phyloP scores from a whole-genome alignment of 2,113 vertebrate species.

The Physeter macrocephalus region DNA sequence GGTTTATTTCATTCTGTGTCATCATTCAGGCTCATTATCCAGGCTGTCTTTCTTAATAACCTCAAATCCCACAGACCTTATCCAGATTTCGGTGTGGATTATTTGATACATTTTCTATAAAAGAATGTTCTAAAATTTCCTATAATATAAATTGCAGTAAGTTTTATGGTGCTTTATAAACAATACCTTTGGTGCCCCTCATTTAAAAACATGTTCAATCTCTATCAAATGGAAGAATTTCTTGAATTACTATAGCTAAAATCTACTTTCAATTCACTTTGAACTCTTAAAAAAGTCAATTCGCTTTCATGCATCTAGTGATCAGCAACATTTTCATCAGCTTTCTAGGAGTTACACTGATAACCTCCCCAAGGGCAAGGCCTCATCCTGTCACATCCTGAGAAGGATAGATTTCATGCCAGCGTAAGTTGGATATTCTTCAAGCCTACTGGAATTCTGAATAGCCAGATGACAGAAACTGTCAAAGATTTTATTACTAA shows the following conservation, averaged over 20 bases:
- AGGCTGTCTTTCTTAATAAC: not conserved
- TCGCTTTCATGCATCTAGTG: constrained; percentile 67
- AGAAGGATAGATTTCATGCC: constrained; percentile 79
- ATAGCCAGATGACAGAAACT: constrained; percentile 48
- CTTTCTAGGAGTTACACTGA: constrained; percentile 72
- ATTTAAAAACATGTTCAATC: not conserved
- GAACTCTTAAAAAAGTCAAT: constrained; percentile 42
- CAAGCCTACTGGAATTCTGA: constrained; percentile 61
- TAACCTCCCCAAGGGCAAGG: constrained; percentile 74
- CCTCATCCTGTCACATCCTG: constrained; percentile 78
- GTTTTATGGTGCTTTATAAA: not conserved
- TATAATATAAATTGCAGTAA: not conserved
- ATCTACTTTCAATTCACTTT: constrained; percentile 54
- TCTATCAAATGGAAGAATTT: not conserved
- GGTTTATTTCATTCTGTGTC: not conserved
- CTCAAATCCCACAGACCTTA: not conserved
- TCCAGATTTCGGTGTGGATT: not conserved
- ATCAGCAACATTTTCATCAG: constrained; percentile 77
- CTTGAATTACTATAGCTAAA: constrained; percentile 41
- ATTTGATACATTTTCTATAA: not conserved
- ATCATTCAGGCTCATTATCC: not conserved
- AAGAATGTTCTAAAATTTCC: not conserved
- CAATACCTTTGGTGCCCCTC: not conserved
- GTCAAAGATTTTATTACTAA: constrained; percentile 45
- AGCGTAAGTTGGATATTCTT: constrained; percentile 37